Percentiles rank a stretch among this genome's conserved stretches.
These are phyloP conservation scores for Encarsia formosa DNA, from an alignment of 2,888 invertebrate species.

Conservation along the genomic window DNA sequence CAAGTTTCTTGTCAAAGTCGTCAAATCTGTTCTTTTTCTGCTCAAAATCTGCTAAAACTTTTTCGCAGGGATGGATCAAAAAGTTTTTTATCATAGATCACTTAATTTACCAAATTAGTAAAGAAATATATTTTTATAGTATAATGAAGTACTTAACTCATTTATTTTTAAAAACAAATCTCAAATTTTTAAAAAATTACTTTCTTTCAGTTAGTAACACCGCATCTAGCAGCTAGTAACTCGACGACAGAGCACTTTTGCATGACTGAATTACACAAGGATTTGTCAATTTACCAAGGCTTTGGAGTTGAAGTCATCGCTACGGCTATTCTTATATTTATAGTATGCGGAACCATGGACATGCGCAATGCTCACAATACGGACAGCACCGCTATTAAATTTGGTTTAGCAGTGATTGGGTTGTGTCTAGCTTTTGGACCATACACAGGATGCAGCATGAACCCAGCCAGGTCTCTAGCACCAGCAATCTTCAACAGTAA, in stretches of 20 bases:
- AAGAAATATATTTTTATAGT: too few species aligned
- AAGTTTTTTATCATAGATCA: too few species aligned
- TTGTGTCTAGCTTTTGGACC: slow-evolving; percentile 66
- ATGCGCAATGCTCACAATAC: slow-evolving; percentile 61
- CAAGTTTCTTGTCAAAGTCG: too few species aligned
- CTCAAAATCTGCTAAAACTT: too few species aligned
- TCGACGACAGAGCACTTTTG: slow-evolving; percentile 29
- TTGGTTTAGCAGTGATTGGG: slow-evolving; percentile 64
- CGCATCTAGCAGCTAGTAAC: slow-evolving; percentile 25
- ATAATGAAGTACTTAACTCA: too few species aligned
- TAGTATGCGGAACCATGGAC: slow-evolving; percentile 71
- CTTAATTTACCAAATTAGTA: too few species aligned
- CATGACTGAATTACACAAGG: slow-evolving; percentile 31
- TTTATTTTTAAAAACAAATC: too few species aligned
- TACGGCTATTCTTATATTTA: slow-evolving; percentile 62
- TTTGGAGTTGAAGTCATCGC: slow-evolving; percentile 62
- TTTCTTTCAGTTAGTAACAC: slow-evolving; percentile 45
- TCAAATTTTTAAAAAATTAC: neutral
- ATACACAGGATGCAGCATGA: slow-evolving; percentile 69
- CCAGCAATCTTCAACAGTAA: slow-evolving; percentile 67
- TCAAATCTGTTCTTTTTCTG: too few species aligned
- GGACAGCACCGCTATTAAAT: slow-evolving; percentile 65
- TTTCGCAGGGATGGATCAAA: too few species aligned
- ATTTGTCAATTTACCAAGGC: slow-evolving; percentile 51
- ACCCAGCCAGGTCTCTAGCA: slow-evolving; percentile 67